A percentile compares a stretch with the other conserved stretches of the same genome.
phyloP scores from a whole-genome alignment of 2,113 vertebrate genomes.

The Oophaga pumilio region DNA sequence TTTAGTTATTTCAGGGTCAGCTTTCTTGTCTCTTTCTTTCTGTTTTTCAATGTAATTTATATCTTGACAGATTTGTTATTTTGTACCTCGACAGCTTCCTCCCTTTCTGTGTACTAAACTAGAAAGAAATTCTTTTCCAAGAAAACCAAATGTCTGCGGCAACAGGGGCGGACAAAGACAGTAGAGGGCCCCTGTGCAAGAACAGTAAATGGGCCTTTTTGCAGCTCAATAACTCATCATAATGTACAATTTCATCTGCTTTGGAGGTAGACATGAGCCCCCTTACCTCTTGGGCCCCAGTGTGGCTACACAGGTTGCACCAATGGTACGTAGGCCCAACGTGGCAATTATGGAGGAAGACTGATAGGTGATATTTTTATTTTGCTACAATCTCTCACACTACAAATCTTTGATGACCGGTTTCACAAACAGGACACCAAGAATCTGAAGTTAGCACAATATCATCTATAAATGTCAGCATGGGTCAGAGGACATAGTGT shows the following conservation, averaged over 20 bases:
- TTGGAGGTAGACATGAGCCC: too few relatives aligned
- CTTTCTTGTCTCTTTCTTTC: background rate
- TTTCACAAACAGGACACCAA: background rate
- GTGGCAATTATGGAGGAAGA: background rate
- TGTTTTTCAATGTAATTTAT: background rate
- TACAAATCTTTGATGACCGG: background rate
- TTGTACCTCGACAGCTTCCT: background rate
- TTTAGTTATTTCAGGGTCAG: background rate
- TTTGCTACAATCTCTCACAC: background rate
- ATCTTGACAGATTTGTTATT: background rate
- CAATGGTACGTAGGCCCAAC: too few relatives aligned
- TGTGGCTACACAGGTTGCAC: too few relatives aligned
- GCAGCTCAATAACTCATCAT: too few relatives aligned
- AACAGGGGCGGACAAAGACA: too few relatives aligned
- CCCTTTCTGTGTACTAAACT: background rate
- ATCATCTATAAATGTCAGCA: background rate
- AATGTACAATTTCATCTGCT: too few relatives aligned
- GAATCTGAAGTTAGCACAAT: background rate
- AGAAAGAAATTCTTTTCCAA: conserved; percentile 2
- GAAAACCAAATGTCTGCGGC: background rate
- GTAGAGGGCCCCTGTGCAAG: too few relatives aligned
- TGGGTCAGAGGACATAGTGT: background rate
- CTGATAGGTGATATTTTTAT: background rate
- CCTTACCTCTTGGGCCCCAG: too few relatives aligned
- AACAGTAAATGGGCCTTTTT: too few relatives aligned